These are phyloP conservation scores for Plectrocnemia conspersa DNA, from an alignment of 1,140 invertebrate genomes.

Conservation along the genomic window DNA sequence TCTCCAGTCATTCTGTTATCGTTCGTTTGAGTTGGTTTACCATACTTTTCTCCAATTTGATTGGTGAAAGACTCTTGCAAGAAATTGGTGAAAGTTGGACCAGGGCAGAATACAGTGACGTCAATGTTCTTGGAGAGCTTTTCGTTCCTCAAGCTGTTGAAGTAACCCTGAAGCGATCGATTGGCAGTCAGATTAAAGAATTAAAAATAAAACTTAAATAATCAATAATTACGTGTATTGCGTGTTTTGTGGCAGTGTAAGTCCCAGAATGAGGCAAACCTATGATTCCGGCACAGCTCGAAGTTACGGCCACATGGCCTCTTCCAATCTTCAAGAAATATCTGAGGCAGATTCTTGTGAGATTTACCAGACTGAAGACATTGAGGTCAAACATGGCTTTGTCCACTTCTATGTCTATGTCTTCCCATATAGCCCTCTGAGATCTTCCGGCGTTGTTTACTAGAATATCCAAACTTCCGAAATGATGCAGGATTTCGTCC, in stretches of 20 bases:
- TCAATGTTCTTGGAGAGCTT: constrained; percentile 54
- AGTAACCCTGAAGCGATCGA: constrained; percentile 60
- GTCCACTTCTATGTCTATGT: constrained; percentile 72
- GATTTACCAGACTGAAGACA: constrained; percentile 69
- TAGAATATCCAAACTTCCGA: constrained; percentile 70
- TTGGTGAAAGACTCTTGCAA: constrained; percentile 66
- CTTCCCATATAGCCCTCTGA: constrained; percentile 71
- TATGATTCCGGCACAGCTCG: constrained; percentile 66
- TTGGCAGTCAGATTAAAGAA: background rate
- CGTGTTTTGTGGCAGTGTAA: constrained; percentile 77
- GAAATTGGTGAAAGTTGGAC: constrained; percentile 71
- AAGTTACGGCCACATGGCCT: constrained; percentile 70
- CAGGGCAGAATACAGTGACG: constrained; percentile 70
- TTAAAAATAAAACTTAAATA: background rate
- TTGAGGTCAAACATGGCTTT: constrained; percentile 76
- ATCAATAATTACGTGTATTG: constrained; percentile 63
- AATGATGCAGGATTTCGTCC: constrained; percentile 63
- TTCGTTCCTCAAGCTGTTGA: constrained; percentile 59
- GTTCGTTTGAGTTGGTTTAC: constrained; percentile 45
- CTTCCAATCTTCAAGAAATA: constrained; percentile 57
- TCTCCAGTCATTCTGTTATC: constrained; percentile 62
- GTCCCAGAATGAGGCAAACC: constrained; percentile 69
- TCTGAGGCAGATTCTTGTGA: constrained; percentile 64
- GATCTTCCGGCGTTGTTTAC: constrained; percentile 79
- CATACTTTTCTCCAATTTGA: constrained; percentile 58